A percentile compares a stretch with the other conserved stretches of the same genome.
Conservation (phyloP, 1,140 invertebrate genomes). For the Zaprionus davidi region DNA sequence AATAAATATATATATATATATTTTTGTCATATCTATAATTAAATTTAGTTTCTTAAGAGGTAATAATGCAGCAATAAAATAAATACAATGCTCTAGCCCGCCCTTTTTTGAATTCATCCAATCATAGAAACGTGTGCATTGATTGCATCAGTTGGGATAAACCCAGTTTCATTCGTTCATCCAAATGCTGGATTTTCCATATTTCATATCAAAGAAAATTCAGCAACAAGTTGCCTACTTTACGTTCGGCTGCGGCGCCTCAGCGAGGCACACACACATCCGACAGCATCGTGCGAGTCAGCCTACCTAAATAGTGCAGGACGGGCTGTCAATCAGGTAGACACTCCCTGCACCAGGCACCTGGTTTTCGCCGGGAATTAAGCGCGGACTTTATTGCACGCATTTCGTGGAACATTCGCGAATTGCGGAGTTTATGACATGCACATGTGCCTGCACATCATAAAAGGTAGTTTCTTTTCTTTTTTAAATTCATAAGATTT, state of each 20-base stretch:
- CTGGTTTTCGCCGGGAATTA: slow-evolving; percentile 43
- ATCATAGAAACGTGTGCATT: background rate
- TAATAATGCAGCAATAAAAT: no score
- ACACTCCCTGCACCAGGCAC: slow-evolving; percentile 19
- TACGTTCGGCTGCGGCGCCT: slow-evolving; percentile 33
- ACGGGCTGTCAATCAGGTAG: slow-evolving; percentile 5
- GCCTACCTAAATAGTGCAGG: slow-evolving; percentile 72
- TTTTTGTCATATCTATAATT: no score
- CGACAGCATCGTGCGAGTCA: slow-evolving; percentile 4
- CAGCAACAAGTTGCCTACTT: slow-evolving; percentile 64
- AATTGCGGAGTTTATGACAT: slow-evolving; percentile 62
- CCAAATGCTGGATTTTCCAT: slow-evolving; percentile 72
- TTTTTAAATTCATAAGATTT: slow-evolving; percentile 83
- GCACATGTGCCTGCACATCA: slow-evolving; percentile 53
- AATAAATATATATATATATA: no score
- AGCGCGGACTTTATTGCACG: slow-evolving; percentile 57
- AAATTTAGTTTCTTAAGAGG: no score
- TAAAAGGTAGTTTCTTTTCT: slow-evolving; percentile 46
- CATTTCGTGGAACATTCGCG: slow-evolving; percentile 72
- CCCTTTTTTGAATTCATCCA: slow-evolving; percentile 14
- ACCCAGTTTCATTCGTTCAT: slow-evolving; percentile 73
- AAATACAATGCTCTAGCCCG: background rate
- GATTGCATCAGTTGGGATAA: slow-evolving; percentile 60
- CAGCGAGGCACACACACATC: slow-evolving; percentile 32
- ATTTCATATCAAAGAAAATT: slow-evolving; percentile 76